phyloP scores from a whole-genome alignment of 2,113 vertebrate genomes.

The Artemisiospiza belli region DNA sequence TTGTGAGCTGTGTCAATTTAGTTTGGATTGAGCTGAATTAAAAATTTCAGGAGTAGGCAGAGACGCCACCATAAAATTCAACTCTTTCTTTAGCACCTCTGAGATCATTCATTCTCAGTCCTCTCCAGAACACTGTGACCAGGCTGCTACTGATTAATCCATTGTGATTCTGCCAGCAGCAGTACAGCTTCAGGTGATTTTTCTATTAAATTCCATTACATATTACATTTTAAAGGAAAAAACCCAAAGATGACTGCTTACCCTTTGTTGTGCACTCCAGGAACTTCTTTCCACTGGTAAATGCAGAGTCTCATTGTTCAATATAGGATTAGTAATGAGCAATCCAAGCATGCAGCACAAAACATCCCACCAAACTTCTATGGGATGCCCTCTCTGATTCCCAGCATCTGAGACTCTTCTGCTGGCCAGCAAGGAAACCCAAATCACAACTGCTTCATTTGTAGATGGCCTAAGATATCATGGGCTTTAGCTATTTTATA shows the following conservation, averaged over 20 bases:
- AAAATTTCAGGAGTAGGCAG: neutral
- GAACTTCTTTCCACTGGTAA: neutral
- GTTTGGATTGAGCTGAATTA: neutral
- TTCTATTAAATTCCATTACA: neutral
- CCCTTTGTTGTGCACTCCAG: neutral
- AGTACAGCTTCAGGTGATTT: neutral
- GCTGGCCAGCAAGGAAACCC: neutral
- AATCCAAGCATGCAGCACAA: neutral
- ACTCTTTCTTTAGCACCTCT: neutral
- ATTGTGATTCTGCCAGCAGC: neutral
- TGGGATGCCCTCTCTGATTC: neutral
- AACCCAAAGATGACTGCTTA: neutral
- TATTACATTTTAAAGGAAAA: neutral
- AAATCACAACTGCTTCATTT: neutral
- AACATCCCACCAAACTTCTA: neutral
- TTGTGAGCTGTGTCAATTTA: neutral
- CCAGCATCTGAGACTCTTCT: neutral
- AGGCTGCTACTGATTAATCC: neutral
- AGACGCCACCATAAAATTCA: neutral
- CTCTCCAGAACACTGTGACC: neutral
- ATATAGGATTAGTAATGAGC: neutral
- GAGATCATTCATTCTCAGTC: neutral
- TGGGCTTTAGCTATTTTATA: neutral
- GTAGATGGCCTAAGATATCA: neutral
- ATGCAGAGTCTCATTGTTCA: neutral